A percentile compares a stretch with the other conserved stretches of the same genome.
These are phyloP conservation scores for Whitmania pigra DNA, from an alignment of 1,140 invertebrate species.

Conservation along the genomic window DNA sequence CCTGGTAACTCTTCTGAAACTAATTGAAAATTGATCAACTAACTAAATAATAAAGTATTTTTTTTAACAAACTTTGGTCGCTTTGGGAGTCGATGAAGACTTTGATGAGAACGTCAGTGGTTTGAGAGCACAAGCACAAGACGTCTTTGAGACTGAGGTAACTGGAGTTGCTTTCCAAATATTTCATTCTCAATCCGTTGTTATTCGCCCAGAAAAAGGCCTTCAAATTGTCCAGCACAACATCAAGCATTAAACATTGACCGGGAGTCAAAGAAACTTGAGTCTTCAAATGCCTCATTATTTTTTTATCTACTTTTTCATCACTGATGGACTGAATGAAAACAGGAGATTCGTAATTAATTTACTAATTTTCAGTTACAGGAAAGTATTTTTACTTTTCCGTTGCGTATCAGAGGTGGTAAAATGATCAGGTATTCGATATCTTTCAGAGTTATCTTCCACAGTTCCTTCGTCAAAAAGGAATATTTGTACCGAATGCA, in stretches of 20 bases:
- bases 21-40: too few species aligned
- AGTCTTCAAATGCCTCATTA: conserved; percentile 54
- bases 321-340: neutral
- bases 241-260: conserved; percentile 94
- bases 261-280: conserved; percentile 83
- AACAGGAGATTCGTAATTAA: conserved; percentile 8
- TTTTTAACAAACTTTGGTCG: conserved; percentile 63
- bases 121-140: conserved; percentile 94
- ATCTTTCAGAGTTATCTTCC: conserved; percentile 98
- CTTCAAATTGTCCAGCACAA: conserved; percentile 93
- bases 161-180: conserved; percentile 91
- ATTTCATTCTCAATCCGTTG: conserved; percentile 97
- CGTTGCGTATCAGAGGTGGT: conserved; percentile 77
- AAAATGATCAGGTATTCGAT: conserved; percentile 95
- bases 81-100: conserved; percentile 93
- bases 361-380: too few species aligned
- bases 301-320: conserved; percentile 73
- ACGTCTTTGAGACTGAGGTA: conserved; percentile 91
- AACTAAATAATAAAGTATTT: too few species aligned
- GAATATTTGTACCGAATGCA: neutral
- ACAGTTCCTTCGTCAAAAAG: conserved; percentile 59
- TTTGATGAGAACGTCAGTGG: conserved; percentile 95
- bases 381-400: conserved; percentile 36
- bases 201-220: conserved; percentile 97
- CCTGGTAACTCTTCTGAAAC: too few species aligned